Percentiles rank a stretch among this genome's conserved stretches.
These are phyloP conservation scores for Sebastes melanostomus DNA, from an alignment of 2,797 vertebrate genomes.

Conservation along the genomic window DNA sequence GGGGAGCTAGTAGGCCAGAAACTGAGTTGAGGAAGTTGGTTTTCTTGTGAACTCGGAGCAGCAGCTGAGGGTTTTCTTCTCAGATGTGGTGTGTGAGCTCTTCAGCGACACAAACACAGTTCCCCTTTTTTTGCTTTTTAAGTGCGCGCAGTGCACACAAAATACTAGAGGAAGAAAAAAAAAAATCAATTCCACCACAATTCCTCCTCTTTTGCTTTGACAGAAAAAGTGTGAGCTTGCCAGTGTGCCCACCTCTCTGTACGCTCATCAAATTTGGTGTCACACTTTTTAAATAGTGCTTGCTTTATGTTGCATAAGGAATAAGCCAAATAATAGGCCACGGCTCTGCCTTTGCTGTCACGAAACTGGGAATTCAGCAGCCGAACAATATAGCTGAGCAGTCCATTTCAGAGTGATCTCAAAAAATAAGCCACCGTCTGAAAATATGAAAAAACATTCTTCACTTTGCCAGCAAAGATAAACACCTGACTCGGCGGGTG, in stretches of 20 bases:
- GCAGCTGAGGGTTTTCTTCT: constrained; percentile 39
- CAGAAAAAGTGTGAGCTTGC: constrained; percentile 25
- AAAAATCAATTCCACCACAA: constrained; percentile 3
- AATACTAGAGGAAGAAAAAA: neutral
- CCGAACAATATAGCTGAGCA: constrained; percentile 25
- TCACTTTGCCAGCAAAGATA: constrained; percentile 34
- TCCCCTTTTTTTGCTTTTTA: constrained; percentile 19
- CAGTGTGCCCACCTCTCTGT: constrained; percentile 8
- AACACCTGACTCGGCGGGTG: constrained; percentile 25
- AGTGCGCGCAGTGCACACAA: constrained; percentile 14
- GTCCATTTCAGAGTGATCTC: constrained; percentile 42
- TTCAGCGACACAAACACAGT: constrained; percentile 44
- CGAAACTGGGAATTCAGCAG: constrained; percentile 30
- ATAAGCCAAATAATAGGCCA: constrained; percentile 21
- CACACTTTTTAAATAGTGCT: constrained; percentile 42
- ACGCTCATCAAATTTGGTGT: constrained; percentile 25
- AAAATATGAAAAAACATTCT: constrained; percentile 36
- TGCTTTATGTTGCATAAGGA: constrained; percentile 41
- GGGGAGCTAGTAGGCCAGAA: constrained; percentile 79
- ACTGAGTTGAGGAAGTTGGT: constrained; percentile 37
- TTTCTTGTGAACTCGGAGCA: constrained; percentile 31
- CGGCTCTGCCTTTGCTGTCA: constrained; percentile 20
- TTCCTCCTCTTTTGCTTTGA: constrained; percentile 17
- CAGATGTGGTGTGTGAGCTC: constrained; percentile 38
- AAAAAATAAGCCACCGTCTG: constrained; percentile 45